phyloP scores from a whole-genome alignment of 1,140 invertebrate species.

The Drosophila aff. region DNA sequence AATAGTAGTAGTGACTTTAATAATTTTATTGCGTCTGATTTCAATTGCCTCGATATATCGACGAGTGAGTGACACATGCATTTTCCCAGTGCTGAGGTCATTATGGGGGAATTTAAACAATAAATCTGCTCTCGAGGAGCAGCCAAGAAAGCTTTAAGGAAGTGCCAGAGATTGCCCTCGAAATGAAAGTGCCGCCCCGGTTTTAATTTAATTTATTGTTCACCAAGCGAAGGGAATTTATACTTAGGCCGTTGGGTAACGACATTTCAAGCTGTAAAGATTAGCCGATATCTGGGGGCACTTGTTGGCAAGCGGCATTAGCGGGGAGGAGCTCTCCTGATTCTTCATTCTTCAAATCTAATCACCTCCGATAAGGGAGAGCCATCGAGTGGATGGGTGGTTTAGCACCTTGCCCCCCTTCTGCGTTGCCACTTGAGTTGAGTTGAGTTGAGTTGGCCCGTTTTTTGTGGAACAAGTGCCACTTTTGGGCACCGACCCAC shows the following conservation, averaged over 20 bases:
- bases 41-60: conserved; percentile 1
- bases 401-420: conserved; percentile 5
- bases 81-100: not conserved
- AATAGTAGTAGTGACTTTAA: not conserved
- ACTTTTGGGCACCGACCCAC: not conserved
- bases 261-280: conserved; percentile 36
- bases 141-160: not conserved
- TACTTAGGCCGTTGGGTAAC: conserved; percentile 35
- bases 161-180: not conserved
- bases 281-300: conserved; percentile 28
- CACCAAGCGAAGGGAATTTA: not conserved
- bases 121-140: not conserved
- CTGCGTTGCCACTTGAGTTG: conserved; percentile 10
- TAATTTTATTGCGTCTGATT: conserved; percentile 10
- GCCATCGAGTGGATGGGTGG: conserved; percentile 13
- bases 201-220: conserved; percentile 10
- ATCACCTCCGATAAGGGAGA: conserved; percentile 30
- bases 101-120: not conserved
- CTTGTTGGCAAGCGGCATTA: conserved; percentile 17
- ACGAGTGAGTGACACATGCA: not conserved
- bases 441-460: not conserved
- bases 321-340: not conserved
- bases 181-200: not conserved
- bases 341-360: conserved; percentile 27
- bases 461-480: conserved; percentile 9